These are phyloP conservation scores for Microtus ochrogaster DNA, from an alignment of 2,113 vertebrate species.

Conservation along the genomic window DNA sequence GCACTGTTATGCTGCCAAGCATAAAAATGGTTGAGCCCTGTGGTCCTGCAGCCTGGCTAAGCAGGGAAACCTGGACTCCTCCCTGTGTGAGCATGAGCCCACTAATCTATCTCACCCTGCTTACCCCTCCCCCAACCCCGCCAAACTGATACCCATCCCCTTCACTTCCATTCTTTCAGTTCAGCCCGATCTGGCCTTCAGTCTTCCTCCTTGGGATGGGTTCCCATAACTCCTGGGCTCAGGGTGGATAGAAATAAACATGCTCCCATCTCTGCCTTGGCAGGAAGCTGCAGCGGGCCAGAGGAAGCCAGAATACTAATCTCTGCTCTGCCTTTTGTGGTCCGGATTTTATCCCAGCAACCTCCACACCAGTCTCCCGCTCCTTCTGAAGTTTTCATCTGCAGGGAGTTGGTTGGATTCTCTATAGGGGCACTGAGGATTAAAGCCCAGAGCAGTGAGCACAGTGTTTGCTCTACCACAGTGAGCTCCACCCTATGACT, in stretches of 20 bases:
- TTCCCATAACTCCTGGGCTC: not conserved
- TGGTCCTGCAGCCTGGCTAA: not conserved
- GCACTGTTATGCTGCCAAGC: not conserved
- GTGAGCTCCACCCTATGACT: not conserved
- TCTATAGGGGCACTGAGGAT: not conserved
- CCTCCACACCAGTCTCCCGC: not conserved
- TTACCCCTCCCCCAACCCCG: too few species aligned
- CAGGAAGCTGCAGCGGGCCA: not conserved
- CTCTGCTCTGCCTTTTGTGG: accelerated
- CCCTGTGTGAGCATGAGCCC: not conserved
- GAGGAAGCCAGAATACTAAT: not conserved
- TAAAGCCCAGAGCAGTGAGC: not conserved
- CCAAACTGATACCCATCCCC: too few species aligned
- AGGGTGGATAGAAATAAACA: not conserved
- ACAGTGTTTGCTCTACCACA: not conserved
- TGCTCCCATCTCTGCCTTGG: not conserved
- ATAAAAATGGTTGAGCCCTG: not conserved
- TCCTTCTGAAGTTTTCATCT: not conserved
- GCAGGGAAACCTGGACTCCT: not conserved
- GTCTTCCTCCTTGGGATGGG: not conserved
- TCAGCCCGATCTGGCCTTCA: not conserved
- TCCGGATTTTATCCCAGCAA: not conserved
- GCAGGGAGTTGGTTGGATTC: not conserved
- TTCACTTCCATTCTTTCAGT: not conserved
- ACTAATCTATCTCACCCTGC: too few species aligned